Conservation (phyloP, 2,797 vertebrate genomes). For the Micromesistius poutassou region DNA sequence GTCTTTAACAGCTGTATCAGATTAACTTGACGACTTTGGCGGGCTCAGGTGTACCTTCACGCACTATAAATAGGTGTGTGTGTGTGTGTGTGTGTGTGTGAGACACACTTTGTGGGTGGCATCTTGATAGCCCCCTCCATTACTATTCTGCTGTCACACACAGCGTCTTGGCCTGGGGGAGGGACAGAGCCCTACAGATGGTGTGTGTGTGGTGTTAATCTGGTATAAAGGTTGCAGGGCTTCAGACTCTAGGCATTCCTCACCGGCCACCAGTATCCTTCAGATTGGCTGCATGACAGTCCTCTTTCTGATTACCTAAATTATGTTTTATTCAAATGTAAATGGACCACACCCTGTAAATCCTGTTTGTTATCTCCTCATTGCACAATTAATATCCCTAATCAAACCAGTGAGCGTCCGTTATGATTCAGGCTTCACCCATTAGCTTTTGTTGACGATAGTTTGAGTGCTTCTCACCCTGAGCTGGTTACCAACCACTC, state of each 20-base stretch:
- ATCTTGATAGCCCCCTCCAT: conserved; percentile 6
- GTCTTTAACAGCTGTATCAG: conserved; percentile 5
- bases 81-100: conserved; percentile 4
- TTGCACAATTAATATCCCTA: neutral
- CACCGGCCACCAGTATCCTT: neutral
- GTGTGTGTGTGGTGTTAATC: conserved; percentile 15
- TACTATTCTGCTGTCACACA: neutral
- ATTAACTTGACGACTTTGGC: neutral
- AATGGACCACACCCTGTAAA: neutral
- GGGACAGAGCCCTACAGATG: conserved; percentile 36
- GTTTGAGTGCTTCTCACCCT: neutral
- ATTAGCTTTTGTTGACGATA: neutral
- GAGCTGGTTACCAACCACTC: neutral
- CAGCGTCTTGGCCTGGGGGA: neutral
- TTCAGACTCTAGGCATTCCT: conserved; percentile 3
- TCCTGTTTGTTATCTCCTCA: neutral
- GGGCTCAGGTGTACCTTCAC: conserved; percentile 9
- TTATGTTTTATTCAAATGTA: neutral
- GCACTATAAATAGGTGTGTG: neutral
- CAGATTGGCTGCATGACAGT: neutral
- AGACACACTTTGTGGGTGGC: neutral
- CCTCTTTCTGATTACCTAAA: neutral
- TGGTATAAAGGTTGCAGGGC: conserved; percentile 10
- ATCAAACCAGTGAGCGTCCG: neutral
- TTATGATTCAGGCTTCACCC: neutral